phyloP scores from a whole-genome alignment of 2,113 vertebrate genomes.

The Helogale parvula region DNA sequence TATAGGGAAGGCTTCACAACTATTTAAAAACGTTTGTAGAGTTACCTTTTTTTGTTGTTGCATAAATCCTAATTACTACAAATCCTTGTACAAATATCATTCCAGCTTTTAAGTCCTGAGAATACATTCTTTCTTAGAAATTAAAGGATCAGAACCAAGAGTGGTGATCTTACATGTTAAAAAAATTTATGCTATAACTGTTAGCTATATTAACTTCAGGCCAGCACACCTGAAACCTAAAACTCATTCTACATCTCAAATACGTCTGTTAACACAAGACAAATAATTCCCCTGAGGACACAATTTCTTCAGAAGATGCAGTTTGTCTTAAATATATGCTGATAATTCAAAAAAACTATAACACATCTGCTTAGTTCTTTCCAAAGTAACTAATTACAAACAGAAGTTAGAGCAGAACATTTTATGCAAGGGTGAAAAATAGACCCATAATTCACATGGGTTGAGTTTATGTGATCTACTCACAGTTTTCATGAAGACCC shows the following conservation, averaged over 20 bases:
- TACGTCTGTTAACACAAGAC: constrained; percentile 53
- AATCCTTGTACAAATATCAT: constrained; percentile 51
- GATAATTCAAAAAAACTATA: constrained; percentile 62
- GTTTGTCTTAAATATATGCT: constrained; percentile 63
- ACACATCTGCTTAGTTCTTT: constrained; percentile 61
- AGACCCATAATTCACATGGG: neutral
- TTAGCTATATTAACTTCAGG: constrained; percentile 71
- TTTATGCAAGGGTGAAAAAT: constrained; percentile 55
- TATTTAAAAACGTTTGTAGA: neutral
- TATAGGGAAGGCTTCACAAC: neutral
- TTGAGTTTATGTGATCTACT: constrained; percentile 14
- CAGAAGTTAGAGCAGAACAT: neutral
- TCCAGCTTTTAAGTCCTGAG: constrained; percentile 51
- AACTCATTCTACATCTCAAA: constrained; percentile 45
- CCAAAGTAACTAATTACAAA: constrained; percentile 70
- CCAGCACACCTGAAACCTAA: constrained; percentile 62
- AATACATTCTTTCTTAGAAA: constrained; percentile 69
- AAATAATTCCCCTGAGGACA: constrained; percentile 44
- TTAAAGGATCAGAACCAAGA: constrained; percentile 64
- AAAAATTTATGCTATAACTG: constrained; percentile 62
- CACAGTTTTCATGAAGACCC: constrained; percentile 25
- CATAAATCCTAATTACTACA: constrained; percentile 2
- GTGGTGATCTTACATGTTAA: constrained; percentile 62
- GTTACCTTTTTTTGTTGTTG: neutral
- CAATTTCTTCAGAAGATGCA: neutral